These are phyloP conservation scores for Tubulanus polymorphus DNA, from an alignment of 2,888 invertebrate species.

Conservation along the genomic window DNA sequence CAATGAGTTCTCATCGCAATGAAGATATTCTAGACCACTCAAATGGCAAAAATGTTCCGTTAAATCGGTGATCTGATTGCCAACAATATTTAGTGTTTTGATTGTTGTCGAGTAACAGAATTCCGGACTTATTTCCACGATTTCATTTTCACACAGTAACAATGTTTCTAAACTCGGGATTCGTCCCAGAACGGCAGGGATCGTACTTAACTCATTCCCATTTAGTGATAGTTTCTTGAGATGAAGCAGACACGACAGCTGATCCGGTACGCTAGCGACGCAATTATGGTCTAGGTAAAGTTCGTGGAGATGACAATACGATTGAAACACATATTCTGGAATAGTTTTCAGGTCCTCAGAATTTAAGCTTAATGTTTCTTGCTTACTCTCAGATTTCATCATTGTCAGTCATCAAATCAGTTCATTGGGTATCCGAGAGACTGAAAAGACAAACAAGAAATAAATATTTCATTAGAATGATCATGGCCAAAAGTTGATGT, in stretches of 20 bases:
- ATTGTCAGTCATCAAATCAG: too few relatives aligned
- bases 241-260: slow-evolving; percentile 18
- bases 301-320: too few relatives aligned
- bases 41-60: slow-evolving; percentile 24
- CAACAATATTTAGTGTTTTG: background rate
- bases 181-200: slow-evolving; percentile 27
- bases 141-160: slow-evolving; percentile 32
- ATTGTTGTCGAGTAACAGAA: slow-evolving; percentile 21
- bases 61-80: background rate
- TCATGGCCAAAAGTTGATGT: too few relatives aligned
- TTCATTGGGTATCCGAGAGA: too few relatives aligned
- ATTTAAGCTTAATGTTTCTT: too few relatives aligned
- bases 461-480: too few relatives aligned
- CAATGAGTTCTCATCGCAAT: slow-evolving; percentile 30
- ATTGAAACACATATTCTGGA: too few relatives aligned
- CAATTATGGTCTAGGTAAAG: slow-evolving; percentile 32
- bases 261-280: slow-evolving; percentile 25
- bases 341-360: too few relatives aligned
- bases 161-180: slow-evolving; percentile 25
- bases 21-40: slow-evolving; percentile 22
- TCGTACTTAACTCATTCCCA: slow-evolving; percentile 29
- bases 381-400: too few relatives aligned
- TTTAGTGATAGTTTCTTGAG: slow-evolving; percentile 27
- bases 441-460: too few relatives aligned
- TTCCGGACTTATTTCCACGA: slow-evolving; percentile 25